Percentiles rank a stretch among this genome's conserved stretches.
phyloP scores from a whole-genome alignment of 2,888 invertebrate genomes.

The Dilophus febrilis region DNA sequence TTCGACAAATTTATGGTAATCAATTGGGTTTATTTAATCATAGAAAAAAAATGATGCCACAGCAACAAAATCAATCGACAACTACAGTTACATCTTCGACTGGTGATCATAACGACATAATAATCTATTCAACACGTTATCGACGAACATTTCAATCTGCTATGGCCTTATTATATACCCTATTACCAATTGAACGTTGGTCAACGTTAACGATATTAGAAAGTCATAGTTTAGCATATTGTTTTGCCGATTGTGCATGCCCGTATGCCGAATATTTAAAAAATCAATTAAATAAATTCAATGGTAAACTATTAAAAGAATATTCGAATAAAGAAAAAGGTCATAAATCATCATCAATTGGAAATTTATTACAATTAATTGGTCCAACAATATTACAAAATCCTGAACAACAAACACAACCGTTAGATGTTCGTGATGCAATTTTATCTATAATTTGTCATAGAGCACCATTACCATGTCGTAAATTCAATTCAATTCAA shows the following conservation, averaged over 20 bases:
- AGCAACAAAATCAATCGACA: constrained; percentile 19
- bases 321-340: constrained; percentile 58
- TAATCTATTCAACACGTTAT: constrained; percentile 67
- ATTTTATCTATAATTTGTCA: constrained; percentile 75
- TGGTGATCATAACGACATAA: constrained; percentile 34
- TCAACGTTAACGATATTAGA: constrained; percentile 51
- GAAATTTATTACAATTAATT: constrained; percentile 37
- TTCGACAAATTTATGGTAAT: constrained; percentile 40
- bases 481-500: constrained; percentile 13
- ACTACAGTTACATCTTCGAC: constrained; percentile 6
- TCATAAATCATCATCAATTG: too few species aligned
- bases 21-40: constrained; percentile 23
- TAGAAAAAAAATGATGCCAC: constrained; percentile 7
- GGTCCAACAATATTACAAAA: constrained; percentile 47
- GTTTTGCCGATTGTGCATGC: constrained; percentile 74
- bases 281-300: constrained; percentile 31
- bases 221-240: constrained; percentile 67
- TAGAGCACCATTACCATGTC: constrained; percentile 61
- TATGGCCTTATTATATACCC: constrained; percentile 55
- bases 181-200: constrained; percentile 49
- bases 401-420: constrained; percentile 43
- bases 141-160: constrained; percentile 83
- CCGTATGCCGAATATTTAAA: constrained; percentile 35
- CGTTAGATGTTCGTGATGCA: constrained; percentile 52
- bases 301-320: constrained; percentile 45